Evolutionary conservation across 1,140 invertebrate species (phyloP), one percentile per base, ranked within the genome.

Genomic region (Linepithema humile): DNA sequence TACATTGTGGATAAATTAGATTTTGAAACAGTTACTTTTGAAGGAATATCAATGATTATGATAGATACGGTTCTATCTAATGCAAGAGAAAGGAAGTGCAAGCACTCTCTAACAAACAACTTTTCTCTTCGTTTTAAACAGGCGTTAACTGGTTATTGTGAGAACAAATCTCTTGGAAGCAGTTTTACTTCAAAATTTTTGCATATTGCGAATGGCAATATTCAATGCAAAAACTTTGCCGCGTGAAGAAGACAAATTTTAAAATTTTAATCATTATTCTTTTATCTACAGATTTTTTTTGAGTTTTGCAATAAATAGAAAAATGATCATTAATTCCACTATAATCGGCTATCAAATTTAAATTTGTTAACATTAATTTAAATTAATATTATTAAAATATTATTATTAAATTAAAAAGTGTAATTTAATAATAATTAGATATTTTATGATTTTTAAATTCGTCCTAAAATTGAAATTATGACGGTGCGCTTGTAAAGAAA

Each of bases 41-140:
- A 29, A 29, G 20, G 26, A 50, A 85, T 73, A 45, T 26, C 35
- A 64, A 80, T 74, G 59, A 87, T 87, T 80, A 69, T 23, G 38
- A 73, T 50, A 73, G 53, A 65, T 23, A 74, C 43, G 55, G 32
- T 32, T 10, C 43, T 67, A 40, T 32, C 17, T 10, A 32, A 62
- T 59, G 38, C 55, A 9, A 20, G 84, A 89, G 88, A 88, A 88
- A 88, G 87, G 87, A 82, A 82, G 20, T 84, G 55, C 43, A 72
- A 67, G 84, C 75, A 86, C 80, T 89, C 85, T 89, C 85, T 89
- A 83, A 59, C 75, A 45, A 23, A 84, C 62, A 84, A 86, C 90
- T 90, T 90, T 90, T 90, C 82, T 87, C 84, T 88, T 90, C 89
- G 82, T 90, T 90, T 86, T 65, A 80, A 60, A 2, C 55, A 50